Evolutionary conservation across 2,888 invertebrate genomes (phyloP).

Genomic region (Megastigmus dorsalis): DNA sequence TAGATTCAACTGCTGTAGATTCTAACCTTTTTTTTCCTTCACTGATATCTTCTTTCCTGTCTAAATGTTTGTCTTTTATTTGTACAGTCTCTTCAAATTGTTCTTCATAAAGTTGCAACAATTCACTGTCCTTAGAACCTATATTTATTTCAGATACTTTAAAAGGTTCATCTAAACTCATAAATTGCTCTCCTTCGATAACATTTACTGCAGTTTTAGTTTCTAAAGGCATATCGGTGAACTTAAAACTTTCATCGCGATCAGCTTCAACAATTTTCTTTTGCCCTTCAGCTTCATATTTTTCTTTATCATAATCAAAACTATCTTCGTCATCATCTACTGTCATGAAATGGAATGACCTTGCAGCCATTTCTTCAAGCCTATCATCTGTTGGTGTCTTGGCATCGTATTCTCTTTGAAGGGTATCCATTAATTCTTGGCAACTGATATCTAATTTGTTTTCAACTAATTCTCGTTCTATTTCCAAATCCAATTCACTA

Average conservation of each 20-base stretch:
- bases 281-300: conserved; percentile 25
- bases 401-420: conserved; percentile 69
- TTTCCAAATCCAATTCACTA: conserved; percentile 64
- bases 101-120: conserved; percentile 44
- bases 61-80: neutral
- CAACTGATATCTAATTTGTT: conserved; percentile 70
- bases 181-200: conserved; percentile 43
- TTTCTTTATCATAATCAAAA: conserved; percentile 51
- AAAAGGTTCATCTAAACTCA: conserved; percentile 34
- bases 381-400: conserved; percentile 69
- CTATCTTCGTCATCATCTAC: conserved; percentile 40
- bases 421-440: conserved; percentile 70
- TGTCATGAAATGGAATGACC: conserved; percentile 47
- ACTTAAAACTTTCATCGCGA: neutral
- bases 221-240: conserved; percentile 44
- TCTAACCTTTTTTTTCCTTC: neutral
- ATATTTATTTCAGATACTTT: neutral
- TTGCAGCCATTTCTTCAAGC: conserved; percentile 54
- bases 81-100: conserved; percentile 32
- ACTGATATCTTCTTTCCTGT: neutral
- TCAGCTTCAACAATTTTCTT: neutral
- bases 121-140: conserved; percentile 4
- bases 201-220: conserved; percentile 50
- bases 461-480: conserved; percentile 69
- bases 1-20: neutral